Percentiles rank a stretch among this genome's conserved stretches.
phyloP scores from a whole-genome alignment of 1,140 invertebrate genomes.

The Sitophilus oryzae region DNA sequence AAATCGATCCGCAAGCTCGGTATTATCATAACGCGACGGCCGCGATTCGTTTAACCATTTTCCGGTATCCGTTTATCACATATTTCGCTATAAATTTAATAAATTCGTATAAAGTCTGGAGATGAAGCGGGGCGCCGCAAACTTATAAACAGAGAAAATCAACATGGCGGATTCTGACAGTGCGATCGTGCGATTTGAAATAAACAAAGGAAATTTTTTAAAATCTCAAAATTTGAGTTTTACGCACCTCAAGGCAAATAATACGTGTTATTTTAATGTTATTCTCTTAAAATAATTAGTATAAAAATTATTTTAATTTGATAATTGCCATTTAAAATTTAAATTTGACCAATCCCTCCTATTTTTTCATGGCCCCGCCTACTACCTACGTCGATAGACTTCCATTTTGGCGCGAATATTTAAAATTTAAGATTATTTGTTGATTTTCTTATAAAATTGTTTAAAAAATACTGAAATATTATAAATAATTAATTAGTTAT shows the following conservation, averaged over 20 bases:
- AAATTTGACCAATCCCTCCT: conserved; percentile 8
- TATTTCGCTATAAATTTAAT: conserved; percentile 23
- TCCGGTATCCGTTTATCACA: conserved; percentile 20
- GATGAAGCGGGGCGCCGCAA: conserved; percentile 40
- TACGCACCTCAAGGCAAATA: too few species aligned
- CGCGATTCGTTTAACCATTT: conserved; percentile 3
- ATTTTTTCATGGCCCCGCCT: neutral
- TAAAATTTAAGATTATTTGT: too few species aligned
- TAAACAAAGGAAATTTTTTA: conserved; percentile 24
- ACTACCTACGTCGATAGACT: neutral
- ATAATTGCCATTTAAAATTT: conserved; percentile 1
- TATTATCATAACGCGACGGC: conserved; percentile 8
- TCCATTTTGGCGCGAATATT: neutral
- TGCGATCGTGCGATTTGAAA: conserved; percentile 22
- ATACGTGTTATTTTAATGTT: too few species aligned
- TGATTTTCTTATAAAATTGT: too few species aligned
- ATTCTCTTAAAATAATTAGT: too few species aligned
- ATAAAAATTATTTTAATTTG: neutral
- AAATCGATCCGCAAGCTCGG: neutral
- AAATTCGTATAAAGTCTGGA: conserved; percentile 27
- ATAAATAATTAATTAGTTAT: too few species aligned
- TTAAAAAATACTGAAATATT: too few species aligned
- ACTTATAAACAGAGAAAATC: conserved; percentile 41
- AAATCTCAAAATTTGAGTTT: neutral
- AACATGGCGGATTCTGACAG: conserved; percentile 36